Percentiles rank a stretch among this genome's conserved stretches.
Evolutionary conservation across 2,113 vertebrate species (phyloP).

Genomic region (Corythornis madagascariensis): DNA sequence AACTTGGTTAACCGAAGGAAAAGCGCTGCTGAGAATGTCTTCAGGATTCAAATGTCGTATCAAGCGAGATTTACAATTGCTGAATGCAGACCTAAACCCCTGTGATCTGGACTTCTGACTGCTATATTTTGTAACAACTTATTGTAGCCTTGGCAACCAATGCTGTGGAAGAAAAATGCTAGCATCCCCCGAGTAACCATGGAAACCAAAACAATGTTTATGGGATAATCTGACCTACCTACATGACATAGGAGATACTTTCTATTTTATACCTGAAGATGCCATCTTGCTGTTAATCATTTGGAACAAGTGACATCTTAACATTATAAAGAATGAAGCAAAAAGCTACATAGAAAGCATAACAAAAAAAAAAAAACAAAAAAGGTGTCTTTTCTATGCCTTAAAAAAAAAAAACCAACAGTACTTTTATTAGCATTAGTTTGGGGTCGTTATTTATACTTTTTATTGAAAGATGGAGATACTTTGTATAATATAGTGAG

Average conservation of each 20-base stretch:
- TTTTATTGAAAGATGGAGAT: background rate
- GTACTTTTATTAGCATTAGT: background rate
- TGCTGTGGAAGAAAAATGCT: background rate
- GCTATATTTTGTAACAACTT: background rate
- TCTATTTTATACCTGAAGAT: background rate
- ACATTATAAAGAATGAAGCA: background rate
- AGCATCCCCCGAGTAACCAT: background rate
- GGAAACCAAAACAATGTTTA: conserved; percentile 24
- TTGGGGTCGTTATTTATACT: background rate
- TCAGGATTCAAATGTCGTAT: background rate
- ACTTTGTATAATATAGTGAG: background rate
- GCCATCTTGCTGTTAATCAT: background rate
- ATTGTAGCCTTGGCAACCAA: conserved; percentile 1
- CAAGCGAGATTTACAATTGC: background rate
- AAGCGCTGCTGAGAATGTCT: background rate
- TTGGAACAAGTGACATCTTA: background rate
- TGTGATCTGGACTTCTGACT: background rate
- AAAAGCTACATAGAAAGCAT: background rate
- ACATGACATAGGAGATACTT: background rate
- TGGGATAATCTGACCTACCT: background rate
- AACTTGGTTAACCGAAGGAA: background rate
- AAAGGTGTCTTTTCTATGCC: background rate
- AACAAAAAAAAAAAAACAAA: background rate
- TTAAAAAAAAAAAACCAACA: background rate
- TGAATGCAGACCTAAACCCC: background rate